Evolutionary conservation across 1,140 invertebrate genomes (phyloP).

Genomic region (Stegodyphus dumicola): DNA sequence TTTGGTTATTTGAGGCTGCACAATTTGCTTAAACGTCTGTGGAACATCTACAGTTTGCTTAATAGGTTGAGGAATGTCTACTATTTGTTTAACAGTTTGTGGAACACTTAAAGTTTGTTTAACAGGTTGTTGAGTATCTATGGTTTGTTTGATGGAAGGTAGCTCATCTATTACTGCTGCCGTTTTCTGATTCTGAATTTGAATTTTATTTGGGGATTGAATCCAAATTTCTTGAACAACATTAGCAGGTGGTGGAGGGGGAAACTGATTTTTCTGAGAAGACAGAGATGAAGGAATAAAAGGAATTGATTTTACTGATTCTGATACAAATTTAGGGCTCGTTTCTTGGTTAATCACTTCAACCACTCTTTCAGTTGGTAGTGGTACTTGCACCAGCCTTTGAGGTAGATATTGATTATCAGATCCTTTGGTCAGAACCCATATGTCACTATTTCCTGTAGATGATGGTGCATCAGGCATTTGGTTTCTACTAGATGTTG

Average conservation of each 20-base stretch:
- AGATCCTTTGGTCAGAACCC: constrained; percentile 32
- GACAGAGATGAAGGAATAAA: not conserved
- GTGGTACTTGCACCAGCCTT: constrained; percentile 27
- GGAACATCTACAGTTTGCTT: not conserved
- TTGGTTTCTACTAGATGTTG: constrained; percentile 21
- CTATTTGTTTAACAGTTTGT: constrained; percentile 21
- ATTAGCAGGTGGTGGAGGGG: not conserved
- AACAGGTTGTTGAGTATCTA: constrained; percentile 4
- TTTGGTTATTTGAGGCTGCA: constrained; percentile 6
- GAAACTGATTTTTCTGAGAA: not conserved
- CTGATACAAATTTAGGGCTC: not conserved
- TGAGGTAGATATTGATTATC: constrained; percentile 30
- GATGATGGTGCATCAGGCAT: not conserved
- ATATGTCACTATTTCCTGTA: constrained; percentile 9
- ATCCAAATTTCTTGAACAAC: constrained; percentile 38
- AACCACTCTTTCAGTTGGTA: constrained; percentile 10
- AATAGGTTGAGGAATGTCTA: constrained; percentile 2
- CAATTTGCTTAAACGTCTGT: constrained; percentile 17
- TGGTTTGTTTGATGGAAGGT: constrained; percentile 17
- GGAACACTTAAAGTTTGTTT: not conserved
- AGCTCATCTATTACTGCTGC: not conserved
- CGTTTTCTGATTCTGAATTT: not conserved
- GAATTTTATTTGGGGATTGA: not conserved
- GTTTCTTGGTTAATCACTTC: constrained; percentile 24
- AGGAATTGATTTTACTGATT: not conserved